Evolutionary conservation across 1,140 invertebrate genomes (phyloP).

Genomic region (Mactra quadrangularis): DNA sequence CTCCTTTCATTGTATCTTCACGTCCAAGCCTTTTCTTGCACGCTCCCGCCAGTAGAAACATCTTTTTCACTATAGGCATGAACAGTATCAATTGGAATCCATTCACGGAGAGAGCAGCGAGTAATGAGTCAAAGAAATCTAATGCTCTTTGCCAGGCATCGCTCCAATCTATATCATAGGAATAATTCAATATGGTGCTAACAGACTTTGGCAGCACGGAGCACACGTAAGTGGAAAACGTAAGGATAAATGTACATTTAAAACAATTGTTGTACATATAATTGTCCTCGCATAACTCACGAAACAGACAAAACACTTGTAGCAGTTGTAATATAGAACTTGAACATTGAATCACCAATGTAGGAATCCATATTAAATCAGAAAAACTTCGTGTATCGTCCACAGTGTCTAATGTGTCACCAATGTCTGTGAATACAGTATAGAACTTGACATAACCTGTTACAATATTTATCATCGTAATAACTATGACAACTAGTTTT

Average conservation of each 20-base stretch:
- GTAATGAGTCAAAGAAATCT: conserved; percentile 12
- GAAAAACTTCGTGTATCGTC: neutral
- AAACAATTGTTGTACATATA: conserved; percentile 31
- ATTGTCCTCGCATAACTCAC: conserved; percentile 31
- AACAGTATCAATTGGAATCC: conserved; percentile 36
- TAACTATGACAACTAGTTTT: conserved; percentile 13
- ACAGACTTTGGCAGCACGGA: conserved; percentile 36
- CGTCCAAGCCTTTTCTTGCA: neutral
- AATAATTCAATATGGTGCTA: conserved; percentile 1
- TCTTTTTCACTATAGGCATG: conserved; percentile 4
- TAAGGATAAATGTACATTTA: conserved; percentile 27
- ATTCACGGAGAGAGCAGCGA: neutral
- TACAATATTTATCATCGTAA: conserved; percentile 9
- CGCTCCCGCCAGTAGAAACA: neutral
- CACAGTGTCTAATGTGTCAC: neutral
- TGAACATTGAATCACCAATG: conserved; percentile 9
- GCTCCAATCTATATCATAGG: neutral
- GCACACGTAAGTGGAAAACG: conserved; percentile 2
- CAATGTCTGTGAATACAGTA: neutral
- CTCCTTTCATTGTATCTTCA: too few species aligned
- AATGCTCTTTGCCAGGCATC: neutral
- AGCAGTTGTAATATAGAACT: conserved; percentile 1
- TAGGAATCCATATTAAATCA: conserved; percentile 36
- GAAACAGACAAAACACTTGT: conserved; percentile 34
- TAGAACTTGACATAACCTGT: conserved; percentile 32